These are phyloP conservation scores for Grammomys dolichurus DNA, from an alignment of 2,113 vertebrate species.

Conservation along the genomic window DNA sequence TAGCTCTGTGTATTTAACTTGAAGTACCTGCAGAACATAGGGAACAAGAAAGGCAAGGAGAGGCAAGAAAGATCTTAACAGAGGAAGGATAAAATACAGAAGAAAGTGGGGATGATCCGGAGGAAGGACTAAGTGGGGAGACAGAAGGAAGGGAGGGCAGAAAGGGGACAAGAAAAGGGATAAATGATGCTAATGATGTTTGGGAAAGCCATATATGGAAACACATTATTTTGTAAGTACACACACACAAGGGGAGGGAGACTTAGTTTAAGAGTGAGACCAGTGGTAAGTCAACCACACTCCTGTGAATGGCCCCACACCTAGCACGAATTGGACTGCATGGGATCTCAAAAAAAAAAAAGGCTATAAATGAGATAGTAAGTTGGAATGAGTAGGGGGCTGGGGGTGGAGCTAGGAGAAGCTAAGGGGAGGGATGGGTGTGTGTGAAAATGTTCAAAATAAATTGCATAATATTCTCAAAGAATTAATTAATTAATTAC, in stretches of 20 bases:
- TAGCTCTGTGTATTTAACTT: neutral
- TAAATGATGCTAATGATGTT: no score
- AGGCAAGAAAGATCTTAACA: neutral
- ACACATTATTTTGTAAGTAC: neutral
- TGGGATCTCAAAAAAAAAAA: no score
- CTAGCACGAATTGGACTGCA: neutral
- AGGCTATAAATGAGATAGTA: no score
- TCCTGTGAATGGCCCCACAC: neutral
- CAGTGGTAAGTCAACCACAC: neutral
- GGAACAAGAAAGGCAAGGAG: neutral
- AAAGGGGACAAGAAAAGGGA: neutral
- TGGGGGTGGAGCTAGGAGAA: neutral
- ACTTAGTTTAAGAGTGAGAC: neutral
- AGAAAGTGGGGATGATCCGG: no score
- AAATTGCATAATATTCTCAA: neutral
- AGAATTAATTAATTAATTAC: neutral
- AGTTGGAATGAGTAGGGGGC: neutral
- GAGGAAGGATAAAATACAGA: no score
- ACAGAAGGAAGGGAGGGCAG: no score
- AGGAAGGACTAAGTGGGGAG: neutral
- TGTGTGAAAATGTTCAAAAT: neutral
- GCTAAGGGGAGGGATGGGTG: neutral
- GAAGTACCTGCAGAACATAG: no score
- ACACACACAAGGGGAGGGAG: neutral
- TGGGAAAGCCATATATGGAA: neutral